Evolutionary conservation across 2,113 vertebrate genomes (phyloP).

Genomic region (Pantherophis guttatus): DNA sequence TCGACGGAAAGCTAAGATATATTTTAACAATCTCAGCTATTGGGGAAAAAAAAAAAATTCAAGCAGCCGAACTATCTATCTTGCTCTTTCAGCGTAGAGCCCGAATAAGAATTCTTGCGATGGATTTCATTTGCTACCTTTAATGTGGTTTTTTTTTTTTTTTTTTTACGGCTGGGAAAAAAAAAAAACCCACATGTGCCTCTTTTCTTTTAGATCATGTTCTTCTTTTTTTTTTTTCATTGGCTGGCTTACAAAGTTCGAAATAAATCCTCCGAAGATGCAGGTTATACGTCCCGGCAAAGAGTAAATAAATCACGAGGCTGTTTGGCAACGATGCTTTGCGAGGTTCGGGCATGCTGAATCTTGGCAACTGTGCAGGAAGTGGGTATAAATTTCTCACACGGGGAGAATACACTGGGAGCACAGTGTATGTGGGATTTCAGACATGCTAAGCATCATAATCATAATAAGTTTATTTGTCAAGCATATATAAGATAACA

Average conservation of each 20-base stretch:
- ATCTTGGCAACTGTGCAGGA: constrained; percentile 42
- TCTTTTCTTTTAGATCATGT: neutral
- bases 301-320: constrained; percentile 51
- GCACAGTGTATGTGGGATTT: constrained; percentile 48
- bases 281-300: constrained; percentile 38
- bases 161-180: neutral
- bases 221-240: constrained; percentile 14
- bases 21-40: no score
- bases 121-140: neutral
- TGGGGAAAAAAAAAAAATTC: neutral
- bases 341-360: constrained; percentile 37
- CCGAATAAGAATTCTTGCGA: neutral
- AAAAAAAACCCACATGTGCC: neutral
- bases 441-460: constrained; percentile 52
- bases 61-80: neutral
- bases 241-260: neutral
- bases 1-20: no score
- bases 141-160: neutral
- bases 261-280: neutral
- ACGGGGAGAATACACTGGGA: neutral
- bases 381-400: constrained; percentile 60
- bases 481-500: no score
- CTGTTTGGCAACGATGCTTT: constrained; percentile 50
- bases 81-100: neutral
- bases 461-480: no score